Base-by-base conservation (phyloP, 2,797 vertebrate species). In the Mormyrops boulengeri region DNA sequence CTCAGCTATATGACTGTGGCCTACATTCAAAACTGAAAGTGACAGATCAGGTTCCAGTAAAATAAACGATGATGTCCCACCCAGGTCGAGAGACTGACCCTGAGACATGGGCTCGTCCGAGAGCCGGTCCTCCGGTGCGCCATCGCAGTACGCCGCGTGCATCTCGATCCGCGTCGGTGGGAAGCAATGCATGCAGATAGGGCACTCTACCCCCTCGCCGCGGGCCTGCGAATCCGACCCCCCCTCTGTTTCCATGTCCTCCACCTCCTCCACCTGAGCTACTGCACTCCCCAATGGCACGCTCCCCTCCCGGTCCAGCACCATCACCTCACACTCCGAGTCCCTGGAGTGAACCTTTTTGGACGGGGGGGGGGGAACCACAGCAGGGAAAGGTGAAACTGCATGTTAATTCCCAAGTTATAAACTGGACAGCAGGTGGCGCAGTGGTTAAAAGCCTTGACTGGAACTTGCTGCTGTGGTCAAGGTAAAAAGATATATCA, bases 141-240 rank as follows among this genome's bases (percentile, higher is more conserved):
- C 97, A 1, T 97, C 95, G 92, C 98, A 99, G 95, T 95, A 97
- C 86, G 98, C 98, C 0, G 98, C 98, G 8, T 99, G 98, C 88
- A 94, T 87, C 93, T 98, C 97, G 0, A 99, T 98, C 94, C 96
- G 92, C 0, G 90, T 60, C 0, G 82, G 90, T 0, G 97, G 95
- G 91, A 97, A 99, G 9, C 92, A 91, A 0, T 92, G 93, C 91
- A 96, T 96, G 91, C 98, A 99, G 34, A 99, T 94, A 0, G 98
- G 98, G 92, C 98, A 99, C 1, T 93, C 93, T 49, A 98, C 92
- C 34, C 2, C 22, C 49, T 62, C 41, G 11, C 69, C 12, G 9
- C 22, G 2, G 50, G 4, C 14, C 80, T 89, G 62, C 87, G 6
- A 1, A 89, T 19, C 0, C 82, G 34, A 73, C 19, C 88, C 44